Evolutionary conservation across 2,888 invertebrate species (phyloP).

Genomic region (Ectropis crepuscularia): DNA sequence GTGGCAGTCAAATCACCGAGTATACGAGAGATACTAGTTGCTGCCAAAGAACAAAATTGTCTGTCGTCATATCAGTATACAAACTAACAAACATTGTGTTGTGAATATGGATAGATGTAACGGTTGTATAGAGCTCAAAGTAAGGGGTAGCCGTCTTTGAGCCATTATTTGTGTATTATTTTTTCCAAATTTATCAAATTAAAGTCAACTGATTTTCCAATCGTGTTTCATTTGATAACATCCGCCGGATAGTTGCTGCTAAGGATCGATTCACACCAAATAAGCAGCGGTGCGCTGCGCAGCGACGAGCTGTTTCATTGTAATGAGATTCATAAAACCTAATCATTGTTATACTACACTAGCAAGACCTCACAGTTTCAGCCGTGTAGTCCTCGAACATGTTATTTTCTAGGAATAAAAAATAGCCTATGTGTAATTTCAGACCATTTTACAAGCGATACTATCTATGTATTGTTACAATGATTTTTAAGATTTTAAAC

Average conservation of each 20-base stretch:
- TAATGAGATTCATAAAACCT: background rate
- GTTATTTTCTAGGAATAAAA: no score
- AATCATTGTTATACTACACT: no score
- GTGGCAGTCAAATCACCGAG: conserved; percentile 25
- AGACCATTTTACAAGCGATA: no score
- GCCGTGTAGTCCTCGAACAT: no score
- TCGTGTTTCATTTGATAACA: conserved; percentile 49
- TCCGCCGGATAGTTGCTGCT: conserved; percentile 5
- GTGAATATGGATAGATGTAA: conserved; percentile 65
- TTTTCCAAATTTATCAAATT: conserved; percentile 79
- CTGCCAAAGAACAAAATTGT: conserved; percentile 66
- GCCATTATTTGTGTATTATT: conserved; percentile 64
- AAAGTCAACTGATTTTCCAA: conserved; percentile 73
- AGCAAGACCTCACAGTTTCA: no score
- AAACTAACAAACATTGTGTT: conserved; percentile 65
- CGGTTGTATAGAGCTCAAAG: conserved; percentile 72
- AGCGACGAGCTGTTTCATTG: background rate
- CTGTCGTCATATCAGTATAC: conserved; percentile 54
- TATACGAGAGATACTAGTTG: conserved; percentile 35
- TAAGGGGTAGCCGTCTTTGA: conserved; percentile 65
- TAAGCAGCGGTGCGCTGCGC: no score
- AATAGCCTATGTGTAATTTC: no score
- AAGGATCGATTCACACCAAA: no score
- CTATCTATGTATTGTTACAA: no score
- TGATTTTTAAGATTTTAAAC: no score